Percentiles rank a stretch among this genome's conserved stretches.
phyloP scores from a whole-genome alignment of 2,797 vertebrate species.

The Pantherophis alleghaniensis region DNA sequence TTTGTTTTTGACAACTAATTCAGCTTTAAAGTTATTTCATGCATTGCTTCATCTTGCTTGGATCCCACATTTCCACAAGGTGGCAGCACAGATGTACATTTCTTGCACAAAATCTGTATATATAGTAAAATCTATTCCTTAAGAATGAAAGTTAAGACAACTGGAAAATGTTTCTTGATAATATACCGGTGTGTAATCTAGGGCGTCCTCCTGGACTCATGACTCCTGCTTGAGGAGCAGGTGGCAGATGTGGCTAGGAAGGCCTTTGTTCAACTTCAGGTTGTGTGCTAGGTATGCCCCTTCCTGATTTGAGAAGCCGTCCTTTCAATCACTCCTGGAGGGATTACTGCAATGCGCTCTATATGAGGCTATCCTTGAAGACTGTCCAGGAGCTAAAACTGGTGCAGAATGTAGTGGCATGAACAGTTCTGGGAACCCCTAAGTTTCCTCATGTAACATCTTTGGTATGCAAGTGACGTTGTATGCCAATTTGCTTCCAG shows the following conservation, averaged over 20 bases:
- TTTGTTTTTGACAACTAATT: neutral
- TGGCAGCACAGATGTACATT: neutral
- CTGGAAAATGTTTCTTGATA: neutral
- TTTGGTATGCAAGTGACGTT: neutral
- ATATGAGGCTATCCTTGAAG: neutral
- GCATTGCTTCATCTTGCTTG: neutral
- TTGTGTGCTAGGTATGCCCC: neutral
- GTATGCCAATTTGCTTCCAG: neutral
- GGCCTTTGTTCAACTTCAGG: neutral
- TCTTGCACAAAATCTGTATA: neutral
- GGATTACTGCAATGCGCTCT: neutral
- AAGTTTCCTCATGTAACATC: neutral
- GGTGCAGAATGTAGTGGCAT: neutral
- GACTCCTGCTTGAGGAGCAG: neutral
- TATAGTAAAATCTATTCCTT: neutral
- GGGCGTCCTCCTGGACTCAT: neutral
- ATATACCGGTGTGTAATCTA: neutral
- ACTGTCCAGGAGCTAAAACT: neutral
- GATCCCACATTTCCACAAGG: neutral
- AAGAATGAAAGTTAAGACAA: neutral
- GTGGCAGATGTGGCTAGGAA: neutral
- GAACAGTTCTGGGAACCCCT: neutral
- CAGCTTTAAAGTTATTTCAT: neutral
- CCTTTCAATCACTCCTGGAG: neutral
- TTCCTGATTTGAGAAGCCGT: neutral